Base-by-base conservation (phyloP, 2,113 vertebrate genomes). In the Burhinus oedicnemus region DNA sequence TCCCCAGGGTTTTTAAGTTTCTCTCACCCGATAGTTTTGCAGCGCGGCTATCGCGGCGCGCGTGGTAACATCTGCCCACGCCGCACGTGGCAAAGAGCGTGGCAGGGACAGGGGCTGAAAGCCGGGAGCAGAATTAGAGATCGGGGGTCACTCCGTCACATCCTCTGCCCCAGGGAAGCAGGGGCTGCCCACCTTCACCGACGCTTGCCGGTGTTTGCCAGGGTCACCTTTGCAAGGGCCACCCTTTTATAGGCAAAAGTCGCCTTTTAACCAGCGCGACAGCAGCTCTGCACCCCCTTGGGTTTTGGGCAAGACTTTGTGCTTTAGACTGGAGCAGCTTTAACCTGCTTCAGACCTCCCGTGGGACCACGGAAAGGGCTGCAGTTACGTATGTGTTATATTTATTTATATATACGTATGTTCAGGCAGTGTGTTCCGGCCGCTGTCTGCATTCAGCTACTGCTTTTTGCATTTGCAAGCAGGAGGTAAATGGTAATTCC, bases 371-470 rank as follows among this genome's bases (percentile, higher is more conserved):
- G 15, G 66, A 17, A 61, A 54, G 70, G 51, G 2, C 4, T 15
- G 27, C 8, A 27, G 8, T 40, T 9, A 5, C 5, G 1, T 26
- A 27, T 18, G 15, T 29, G 20, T 44, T 23, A 11, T 11, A 6
- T 65, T 2, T 26, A n/a, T 70, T 55, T 11, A 15, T 36, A 44
- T 4, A 76, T 26, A 15, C 21, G 4, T 34, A 5, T 0, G 2
- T 44, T 44, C 6, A 29, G 47, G 77, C 68, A 76, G 81, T 1
- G 1, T 34, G 26, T 57, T 60, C 79, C 70, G 87, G n/a, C 17
- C 11, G 1, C 69, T 52, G 15, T 6, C 38, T n/a, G 15, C 61
- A 3, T 47, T 54, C 51, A 78, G 69, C 60, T 81, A 12, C 92
- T 45, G 90, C 64, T 65, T 25, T 27, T 55, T 72, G 5, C 55